A percentile compares a stretch with the other conserved stretches of the same genome.
Evolutionary conservation across 2,797 vertebrate species (phyloP).

Genomic region (Vespertilio murinus): DNA sequence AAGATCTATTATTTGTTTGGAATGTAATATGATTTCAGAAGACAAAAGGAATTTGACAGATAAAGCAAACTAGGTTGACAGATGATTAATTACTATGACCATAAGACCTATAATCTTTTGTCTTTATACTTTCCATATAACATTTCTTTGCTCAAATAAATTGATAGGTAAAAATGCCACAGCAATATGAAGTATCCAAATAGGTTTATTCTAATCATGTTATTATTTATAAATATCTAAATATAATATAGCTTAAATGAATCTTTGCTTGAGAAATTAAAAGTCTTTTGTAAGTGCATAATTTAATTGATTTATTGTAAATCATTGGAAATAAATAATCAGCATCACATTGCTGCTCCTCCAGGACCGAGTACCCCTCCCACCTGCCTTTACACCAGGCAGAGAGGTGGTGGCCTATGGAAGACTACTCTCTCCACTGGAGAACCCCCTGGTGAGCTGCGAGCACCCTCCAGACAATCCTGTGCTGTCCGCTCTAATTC

Average conservation of each 20-base stretch:
- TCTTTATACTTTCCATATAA: neutral
- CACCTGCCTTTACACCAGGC: neutral
- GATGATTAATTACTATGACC: neutral
- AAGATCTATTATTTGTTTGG: neutral
- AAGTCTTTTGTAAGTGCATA: neutral
- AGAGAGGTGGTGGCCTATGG: neutral
- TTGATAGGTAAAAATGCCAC: conserved; percentile 9
- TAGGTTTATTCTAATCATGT: neutral
- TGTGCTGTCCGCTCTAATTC: accelerated
- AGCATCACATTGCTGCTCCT: neutral
- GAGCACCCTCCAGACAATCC: no score
- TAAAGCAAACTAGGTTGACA: neutral
- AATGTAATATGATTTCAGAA: neutral
- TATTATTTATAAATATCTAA: conserved; percentile 45
- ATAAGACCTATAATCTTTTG: neutral
- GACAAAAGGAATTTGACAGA: neutral
- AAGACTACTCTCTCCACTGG: neutral
- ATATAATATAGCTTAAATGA: conserved; percentile 43
- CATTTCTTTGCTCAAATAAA: conserved; percentile 10
- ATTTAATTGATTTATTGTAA: conserved; percentile 45
- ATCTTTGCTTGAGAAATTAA: conserved; percentile 31
- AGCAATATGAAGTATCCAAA: conserved; percentile 3
- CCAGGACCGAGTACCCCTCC: neutral
- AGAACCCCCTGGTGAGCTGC: neutral
- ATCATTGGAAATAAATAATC: conserved; percentile 54